These are phyloP conservation scores for Melitaea cinxia DNA, from an alignment of 1,140 invertebrate genomes.

Conservation along the genomic window DNA sequence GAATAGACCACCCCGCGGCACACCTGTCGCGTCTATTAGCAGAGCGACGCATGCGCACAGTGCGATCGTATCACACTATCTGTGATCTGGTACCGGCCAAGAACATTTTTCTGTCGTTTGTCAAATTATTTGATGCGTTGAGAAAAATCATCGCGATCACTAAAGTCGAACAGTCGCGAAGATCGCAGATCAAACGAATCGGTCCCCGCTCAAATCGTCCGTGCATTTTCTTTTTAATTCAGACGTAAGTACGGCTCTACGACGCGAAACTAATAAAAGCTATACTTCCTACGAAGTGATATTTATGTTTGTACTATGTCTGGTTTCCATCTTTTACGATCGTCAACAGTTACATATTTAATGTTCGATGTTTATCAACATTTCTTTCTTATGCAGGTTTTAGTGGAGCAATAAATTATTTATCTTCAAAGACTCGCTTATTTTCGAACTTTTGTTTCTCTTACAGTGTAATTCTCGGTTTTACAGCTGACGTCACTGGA, in stretches of 20 bases:
- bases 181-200: conserved; percentile 65
- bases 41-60: conserved; percentile 44
- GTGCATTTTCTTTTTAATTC: conserved; percentile 66
- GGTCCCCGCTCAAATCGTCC: conserved; percentile 59
- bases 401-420: conserved; percentile 78
- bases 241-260: conserved; percentile 53
- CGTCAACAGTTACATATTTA: conserved; percentile 81
- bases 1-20: conserved; percentile 66
- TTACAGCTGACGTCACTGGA: conserved; percentile 63
- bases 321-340: conserved; percentile 78
- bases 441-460: conserved; percentile 79
- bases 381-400: conserved; percentile 81
- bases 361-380: conserved; percentile 81
- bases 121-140: conserved; percentile 63
- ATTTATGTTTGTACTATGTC: conserved; percentile 70
- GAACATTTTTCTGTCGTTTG: conserved; percentile 46
- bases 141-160: conserved; percentile 61
- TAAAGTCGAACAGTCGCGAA: conserved; percentile 47
- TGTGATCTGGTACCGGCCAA: conserved; percentile 24
- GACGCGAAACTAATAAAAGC: conserved; percentile 70
- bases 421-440: conserved; percentile 78
- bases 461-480: conserved; percentile 56
- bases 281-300: conserved; percentile 75
- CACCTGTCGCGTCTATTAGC: conserved; percentile 76
- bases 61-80: conserved; percentile 48